Conservation (phyloP, 2,888 invertebrate genomes). For the Nebria brevicollis region DNA sequence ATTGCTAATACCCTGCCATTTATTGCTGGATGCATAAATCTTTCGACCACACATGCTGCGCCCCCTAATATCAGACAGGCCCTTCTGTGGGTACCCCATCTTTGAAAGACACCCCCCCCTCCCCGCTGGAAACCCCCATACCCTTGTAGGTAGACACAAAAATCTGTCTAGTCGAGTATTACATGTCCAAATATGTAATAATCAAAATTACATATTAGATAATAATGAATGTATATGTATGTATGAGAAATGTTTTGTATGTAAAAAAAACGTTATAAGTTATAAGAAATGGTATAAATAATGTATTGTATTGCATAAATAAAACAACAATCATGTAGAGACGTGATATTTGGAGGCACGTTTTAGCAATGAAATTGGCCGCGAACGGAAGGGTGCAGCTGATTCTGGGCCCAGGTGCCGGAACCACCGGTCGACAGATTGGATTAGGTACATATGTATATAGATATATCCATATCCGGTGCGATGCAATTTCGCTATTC, state of each 20-base stretch:
- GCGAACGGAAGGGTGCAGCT: conserved; percentile 19
- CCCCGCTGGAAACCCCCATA: too few relatives aligned
- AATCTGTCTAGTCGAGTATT: too few relatives aligned
- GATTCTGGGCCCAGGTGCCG: conserved; percentile 39
- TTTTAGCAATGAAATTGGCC: conserved; percentile 21
- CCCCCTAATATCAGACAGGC: not conserved
- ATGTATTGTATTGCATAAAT: too few relatives aligned
- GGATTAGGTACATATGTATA: conserved; percentile 20
- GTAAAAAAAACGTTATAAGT: too few relatives aligned
- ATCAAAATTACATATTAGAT: too few relatives aligned
- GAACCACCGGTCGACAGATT: conserved; percentile 45
- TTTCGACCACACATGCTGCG: conserved; percentile 48
- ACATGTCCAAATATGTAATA: too few relatives aligned
- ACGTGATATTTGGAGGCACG: conserved; percentile 7
- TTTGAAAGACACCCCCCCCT: not conserved
- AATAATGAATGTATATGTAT: too few relatives aligned
- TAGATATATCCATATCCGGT: conserved; percentile 34
- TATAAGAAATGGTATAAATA: too few relatives aligned
- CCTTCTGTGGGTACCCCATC: not conserved
- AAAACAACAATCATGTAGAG: too few relatives aligned
- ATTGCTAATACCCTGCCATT: conserved; percentile 59
- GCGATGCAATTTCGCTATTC: not conserved
- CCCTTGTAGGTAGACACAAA: too few relatives aligned
- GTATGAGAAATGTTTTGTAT: too few relatives aligned
- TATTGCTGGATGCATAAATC: conserved; percentile 60